These are phyloP conservation scores for Drosophila nasuta DNA, from an alignment of 1,140 invertebrate genomes.

Conservation along the genomic window DNA sequence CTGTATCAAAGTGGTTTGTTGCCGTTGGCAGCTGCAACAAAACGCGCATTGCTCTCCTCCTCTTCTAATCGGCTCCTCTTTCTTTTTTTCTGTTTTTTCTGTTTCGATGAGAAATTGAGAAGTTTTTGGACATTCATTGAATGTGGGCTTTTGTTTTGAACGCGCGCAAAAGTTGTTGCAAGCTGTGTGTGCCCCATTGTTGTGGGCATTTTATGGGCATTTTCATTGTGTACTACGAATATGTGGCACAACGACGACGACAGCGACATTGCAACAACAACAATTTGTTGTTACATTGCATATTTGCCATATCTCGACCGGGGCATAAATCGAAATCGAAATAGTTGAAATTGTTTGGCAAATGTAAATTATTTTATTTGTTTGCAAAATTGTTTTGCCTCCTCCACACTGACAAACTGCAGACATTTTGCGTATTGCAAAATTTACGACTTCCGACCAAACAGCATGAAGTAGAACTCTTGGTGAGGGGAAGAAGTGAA, in stretches of 20 bases:
- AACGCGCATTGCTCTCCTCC: neutral
- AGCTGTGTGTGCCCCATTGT: constrained; percentile 54
- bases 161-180: constrained; percentile 30
- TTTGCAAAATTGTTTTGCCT: constrained; percentile 64
- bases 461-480: constrained; percentile 34
- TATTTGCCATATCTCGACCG: constrained; percentile 48
- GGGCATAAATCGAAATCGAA: constrained; percentile 56
- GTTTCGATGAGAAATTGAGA: constrained; percentile 44
- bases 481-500: neutral
- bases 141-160: constrained; percentile 56
- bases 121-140: constrained; percentile 61
- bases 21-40: constrained; percentile 55
- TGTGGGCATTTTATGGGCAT: constrained; percentile 70
- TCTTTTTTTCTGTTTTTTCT: neutral
- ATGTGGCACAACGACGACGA: constrained; percentile 17
- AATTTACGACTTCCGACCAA: constrained; percentile 74
- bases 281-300: constrained; percentile 40
- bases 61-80: neutral
- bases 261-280: neutral
- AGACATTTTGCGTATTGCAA: constrained; percentile 54
- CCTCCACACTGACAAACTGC: constrained; percentile 45
- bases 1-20: constrained; percentile 67
- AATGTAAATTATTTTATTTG: constrained; percentile 82
- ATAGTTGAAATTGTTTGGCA: constrained; percentile 71
- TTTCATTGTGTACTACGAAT: constrained; percentile 35